Conservation (phyloP, 2,888 invertebrate species). For the Zaprionus bogoriensis region DNA sequence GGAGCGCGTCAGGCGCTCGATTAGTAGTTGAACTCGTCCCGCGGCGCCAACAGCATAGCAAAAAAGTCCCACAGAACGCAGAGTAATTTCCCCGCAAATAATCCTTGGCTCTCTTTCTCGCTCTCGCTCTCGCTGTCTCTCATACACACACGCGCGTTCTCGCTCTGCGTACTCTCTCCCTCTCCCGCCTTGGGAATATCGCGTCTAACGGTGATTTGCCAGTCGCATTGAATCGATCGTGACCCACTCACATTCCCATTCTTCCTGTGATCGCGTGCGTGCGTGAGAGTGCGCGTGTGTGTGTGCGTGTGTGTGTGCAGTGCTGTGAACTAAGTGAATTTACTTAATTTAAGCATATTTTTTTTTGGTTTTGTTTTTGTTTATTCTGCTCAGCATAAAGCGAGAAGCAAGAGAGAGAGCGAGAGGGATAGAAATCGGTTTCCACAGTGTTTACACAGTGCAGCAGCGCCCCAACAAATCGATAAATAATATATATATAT, state of each 20-base stretch:
- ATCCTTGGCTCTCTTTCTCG: background rate
- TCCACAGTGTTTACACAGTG: background rate
- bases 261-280: background rate
- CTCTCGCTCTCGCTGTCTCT: background rate
- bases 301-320: constrained; percentile 18
- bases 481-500: constrained; percentile 4
- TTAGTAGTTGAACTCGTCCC: constrained; percentile 53
- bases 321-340: constrained; percentile 41
- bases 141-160: background rate
- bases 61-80: constrained; percentile 1
- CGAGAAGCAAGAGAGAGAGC: constrained; percentile 4
- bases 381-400: constrained; percentile 42
- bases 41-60: constrained; percentile 35
- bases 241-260: too few species aligned
- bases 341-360: constrained; percentile 38
- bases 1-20: constrained; percentile 32
- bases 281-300: background rate
- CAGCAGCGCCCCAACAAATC: background rate
- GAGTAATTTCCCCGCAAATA: background rate
- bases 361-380: constrained; percentile 43
- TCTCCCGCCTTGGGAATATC: background rate
- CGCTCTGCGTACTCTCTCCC: background rate
- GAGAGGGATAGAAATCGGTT: constrained; percentile 9
- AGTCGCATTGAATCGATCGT: constrained; percentile 25
- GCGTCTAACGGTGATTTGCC: constrained; percentile 42